phyloP scores from a whole-genome alignment of 1,140 invertebrate species.

The Semibalanus balanoides region DNA sequence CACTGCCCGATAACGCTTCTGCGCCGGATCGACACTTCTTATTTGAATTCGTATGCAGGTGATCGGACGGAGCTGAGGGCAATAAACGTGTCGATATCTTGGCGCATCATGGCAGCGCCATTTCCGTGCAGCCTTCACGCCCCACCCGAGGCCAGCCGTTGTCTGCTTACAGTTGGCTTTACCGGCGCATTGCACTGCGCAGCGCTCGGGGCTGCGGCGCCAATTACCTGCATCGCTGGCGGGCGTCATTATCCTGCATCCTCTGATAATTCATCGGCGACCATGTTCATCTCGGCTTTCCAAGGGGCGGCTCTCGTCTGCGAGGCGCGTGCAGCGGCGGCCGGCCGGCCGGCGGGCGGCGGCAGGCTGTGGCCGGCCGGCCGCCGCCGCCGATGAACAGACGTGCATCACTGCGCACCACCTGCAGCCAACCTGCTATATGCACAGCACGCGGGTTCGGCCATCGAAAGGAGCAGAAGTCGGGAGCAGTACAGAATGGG shows the following conservation, averaged over 20 bases:
- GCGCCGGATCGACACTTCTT: background rate
- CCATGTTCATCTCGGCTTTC: background rate
- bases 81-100: background rate
- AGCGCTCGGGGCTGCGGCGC: no score
- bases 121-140: background rate
- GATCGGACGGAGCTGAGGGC: background rate
- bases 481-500: no score
- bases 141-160: background rate
- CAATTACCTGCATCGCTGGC: background rate
- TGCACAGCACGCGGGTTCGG: no score
- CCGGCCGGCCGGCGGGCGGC: no score
- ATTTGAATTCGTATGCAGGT: background rate
- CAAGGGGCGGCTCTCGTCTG: background rate
- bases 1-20: no score
- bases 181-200: background rate
- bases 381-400: no score
- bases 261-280: background rate
- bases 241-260: background rate
- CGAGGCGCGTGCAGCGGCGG: no score
- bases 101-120: background rate
- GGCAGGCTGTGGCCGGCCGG: no score
- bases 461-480: no score
- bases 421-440: no score
- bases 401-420: no score
- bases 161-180: background rate